phyloP scores from a whole-genome alignment of 2,113 vertebrate genomes.

The Agelaius tricolor region DNA sequence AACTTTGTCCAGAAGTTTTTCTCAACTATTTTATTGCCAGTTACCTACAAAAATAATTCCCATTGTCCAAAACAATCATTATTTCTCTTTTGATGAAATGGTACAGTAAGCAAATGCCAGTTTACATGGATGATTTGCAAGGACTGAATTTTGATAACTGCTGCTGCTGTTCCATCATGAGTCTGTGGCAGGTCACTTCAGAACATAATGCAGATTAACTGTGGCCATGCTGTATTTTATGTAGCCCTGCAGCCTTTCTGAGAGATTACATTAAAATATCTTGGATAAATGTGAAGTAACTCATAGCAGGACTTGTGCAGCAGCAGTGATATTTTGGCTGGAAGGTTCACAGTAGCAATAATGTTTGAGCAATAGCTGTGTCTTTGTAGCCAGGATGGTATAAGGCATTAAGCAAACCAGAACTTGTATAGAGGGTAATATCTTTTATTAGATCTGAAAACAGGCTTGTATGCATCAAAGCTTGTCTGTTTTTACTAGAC shows the following conservation, averaged over 20 bases:
- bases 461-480: slow-evolving; percentile 54
- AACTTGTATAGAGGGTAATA: slow-evolving; percentile 17
- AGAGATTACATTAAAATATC: neutral
- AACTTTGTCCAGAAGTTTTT: neutral
- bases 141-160: neutral
- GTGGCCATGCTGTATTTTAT: neutral
- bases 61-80: neutral
- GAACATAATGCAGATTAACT: neutral
- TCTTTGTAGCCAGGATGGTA: neutral
- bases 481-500: slow-evolving; percentile 30
- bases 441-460: slow-evolving; percentile 58
- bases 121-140: neutral
- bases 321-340: neutral
- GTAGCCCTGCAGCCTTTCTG: neutral
- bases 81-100: neutral
- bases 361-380: neutral
- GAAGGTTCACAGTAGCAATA: neutral
- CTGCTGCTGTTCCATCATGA: neutral
- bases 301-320: neutral
- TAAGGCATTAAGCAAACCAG: slow-evolving; percentile 7
- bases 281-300: neutral
- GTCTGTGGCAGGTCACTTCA: neutral
- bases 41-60: neutral
- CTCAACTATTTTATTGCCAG: neutral
- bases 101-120: neutral